These are phyloP conservation scores for Dendroctonus ponderosae DNA, from an alignment of 1,140 invertebrate species.

Conservation along the genomic window DNA sequence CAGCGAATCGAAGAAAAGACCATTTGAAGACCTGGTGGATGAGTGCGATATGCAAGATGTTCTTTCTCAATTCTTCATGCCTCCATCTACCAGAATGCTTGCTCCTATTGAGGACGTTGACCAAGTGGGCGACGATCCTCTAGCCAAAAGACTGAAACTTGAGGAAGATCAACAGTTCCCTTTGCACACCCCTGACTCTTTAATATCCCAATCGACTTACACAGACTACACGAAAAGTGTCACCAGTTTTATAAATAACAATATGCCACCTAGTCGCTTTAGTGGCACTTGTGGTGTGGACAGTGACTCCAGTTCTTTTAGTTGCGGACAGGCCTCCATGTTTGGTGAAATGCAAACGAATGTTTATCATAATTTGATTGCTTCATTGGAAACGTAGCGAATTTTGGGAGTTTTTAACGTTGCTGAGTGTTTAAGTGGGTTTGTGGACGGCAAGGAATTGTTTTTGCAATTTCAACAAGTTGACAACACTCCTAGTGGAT, in stretches of 20 bases:
- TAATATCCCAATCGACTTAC: constrained; percentile 7
- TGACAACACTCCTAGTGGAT: no score
- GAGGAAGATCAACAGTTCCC: constrained; percentile 19
- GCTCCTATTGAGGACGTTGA: constrained; percentile 61
- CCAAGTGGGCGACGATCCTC: constrained; percentile 49
- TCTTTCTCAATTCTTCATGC: constrained; percentile 69
- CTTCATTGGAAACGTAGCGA: constrained; percentile 59
- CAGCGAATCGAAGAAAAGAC: constrained; percentile 33
- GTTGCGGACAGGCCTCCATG: constrained; percentile 56
- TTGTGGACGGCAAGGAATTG: neutral
- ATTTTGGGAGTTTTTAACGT: constrained; percentile 2
- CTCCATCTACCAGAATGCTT: constrained; percentile 65
- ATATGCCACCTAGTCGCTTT: constrained; percentile 29
- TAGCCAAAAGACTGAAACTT: constrained; percentile 43
- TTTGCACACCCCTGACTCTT: neutral
- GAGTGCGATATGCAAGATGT: constrained; percentile 62
- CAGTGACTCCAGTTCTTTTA: constrained; percentile 45
- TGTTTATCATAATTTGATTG: constrained; percentile 60
- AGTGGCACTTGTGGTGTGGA: constrained; percentile 34
- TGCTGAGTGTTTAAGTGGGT: constrained; percentile 2
- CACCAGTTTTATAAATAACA: constrained; percentile 40
- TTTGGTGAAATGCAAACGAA: constrained; percentile 60
- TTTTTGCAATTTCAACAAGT: no score
- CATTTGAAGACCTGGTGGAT: constrained; percentile 57
- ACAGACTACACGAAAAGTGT: constrained; percentile 20